A percentile compares a stretch with the other conserved stretches of the same genome.
Evolutionary conservation across 2,113 vertebrate genomes (phyloP).

Genomic region (Stigmatopora argus): DNA sequence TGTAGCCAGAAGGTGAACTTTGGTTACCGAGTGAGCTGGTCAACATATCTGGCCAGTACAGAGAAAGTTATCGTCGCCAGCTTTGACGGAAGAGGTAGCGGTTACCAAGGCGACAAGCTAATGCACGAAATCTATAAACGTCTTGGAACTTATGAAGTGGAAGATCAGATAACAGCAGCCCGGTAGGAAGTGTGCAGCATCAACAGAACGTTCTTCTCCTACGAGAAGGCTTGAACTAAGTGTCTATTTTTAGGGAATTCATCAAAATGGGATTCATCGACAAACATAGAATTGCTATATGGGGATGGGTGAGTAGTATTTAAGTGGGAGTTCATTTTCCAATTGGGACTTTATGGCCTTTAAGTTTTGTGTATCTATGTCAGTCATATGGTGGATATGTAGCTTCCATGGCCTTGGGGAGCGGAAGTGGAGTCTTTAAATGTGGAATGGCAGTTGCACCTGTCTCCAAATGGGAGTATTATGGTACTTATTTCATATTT

Average conservation of each 20-base stretch:
- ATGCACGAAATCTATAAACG: slow-evolving; percentile 88
- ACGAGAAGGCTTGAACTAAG: background rate
- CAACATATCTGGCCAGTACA: slow-evolving; percentile 89
- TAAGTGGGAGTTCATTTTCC: background rate
- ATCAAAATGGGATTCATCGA: slow-evolving; percentile 84
- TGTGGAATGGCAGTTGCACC: slow-evolving; percentile 97
- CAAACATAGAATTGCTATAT: slow-evolving; percentile 82
- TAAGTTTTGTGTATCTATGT: slow-evolving; percentile 34
- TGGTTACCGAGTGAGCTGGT: slow-evolving; percentile 78
- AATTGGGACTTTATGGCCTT: background rate
- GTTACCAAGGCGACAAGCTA: slow-evolving; percentile 88
- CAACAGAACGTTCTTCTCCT: background rate
- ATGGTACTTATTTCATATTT: slow-evolving; percentile 73
- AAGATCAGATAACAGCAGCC: slow-evolving; percentile 90
- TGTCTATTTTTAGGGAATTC: slow-evolving; percentile 75
- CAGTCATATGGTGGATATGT: slow-evolving; percentile 98
- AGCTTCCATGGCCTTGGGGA: slow-evolving; percentile 91
- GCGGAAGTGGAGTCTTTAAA: slow-evolving; percentile 87
- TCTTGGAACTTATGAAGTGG: slow-evolving; percentile 90
- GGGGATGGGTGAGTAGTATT: slow-evolving; percentile 91
- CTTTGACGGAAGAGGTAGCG: slow-evolving; percentile 95
- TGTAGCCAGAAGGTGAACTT: slow-evolving; percentile 87
- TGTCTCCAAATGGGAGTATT: slow-evolving; percentile 91
- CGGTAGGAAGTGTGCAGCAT: slow-evolving; percentile 65
- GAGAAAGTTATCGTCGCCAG: slow-evolving; percentile 92